Conservation (phyloP, 2,888 invertebrate genomes). For the Eupithecia inturbata region DNA sequence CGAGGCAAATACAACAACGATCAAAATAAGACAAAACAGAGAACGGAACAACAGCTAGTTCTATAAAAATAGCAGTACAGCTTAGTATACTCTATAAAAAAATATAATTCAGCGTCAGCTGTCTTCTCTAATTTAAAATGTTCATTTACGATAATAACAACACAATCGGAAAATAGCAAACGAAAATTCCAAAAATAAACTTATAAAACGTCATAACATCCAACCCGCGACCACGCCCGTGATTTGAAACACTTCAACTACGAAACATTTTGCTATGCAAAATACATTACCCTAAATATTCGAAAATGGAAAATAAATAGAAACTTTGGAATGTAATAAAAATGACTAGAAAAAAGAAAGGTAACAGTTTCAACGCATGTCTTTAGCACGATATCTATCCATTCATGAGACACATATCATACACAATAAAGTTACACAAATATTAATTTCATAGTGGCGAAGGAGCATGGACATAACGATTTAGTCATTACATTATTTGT, state of each 20-base stretch:
- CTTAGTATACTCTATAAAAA: slow-evolving; percentile 82
- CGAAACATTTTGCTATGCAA: slow-evolving; percentile 83
- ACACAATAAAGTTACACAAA: slow-evolving; percentile 50
- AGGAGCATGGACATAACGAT: slow-evolving; percentile 50
- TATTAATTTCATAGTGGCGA: slow-evolving; percentile 49
- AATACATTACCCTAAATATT: slow-evolving; percentile 76
- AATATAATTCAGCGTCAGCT: slow-evolving; percentile 79
- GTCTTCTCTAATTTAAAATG: slow-evolving; percentile 78
- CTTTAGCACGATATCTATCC: slow-evolving; percentile 68
- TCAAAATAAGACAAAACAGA: slow-evolving; percentile 65
- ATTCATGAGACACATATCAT: slow-evolving; percentile 55
- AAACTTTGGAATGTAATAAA: slow-evolving; percentile 81
- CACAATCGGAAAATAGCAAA: slow-evolving; percentile 55
- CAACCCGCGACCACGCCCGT: slow-evolving; percentile 60
- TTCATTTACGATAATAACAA: slow-evolving; percentile 70
- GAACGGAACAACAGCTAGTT: slow-evolving; percentile 71
- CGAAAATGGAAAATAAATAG: slow-evolving; percentile 67
- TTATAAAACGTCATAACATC: slow-evolving; percentile 59
- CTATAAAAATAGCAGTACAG: slow-evolving; percentile 83
- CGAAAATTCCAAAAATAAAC: slow-evolving; percentile 57
- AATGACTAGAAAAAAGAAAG: slow-evolving; percentile 79
- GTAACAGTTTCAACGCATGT: slow-evolving; percentile 55
- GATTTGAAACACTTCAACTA: slow-evolving; percentile 59
- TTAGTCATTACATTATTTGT: slow-evolving; percentile 50
- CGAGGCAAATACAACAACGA: slow-evolving; percentile 50